phyloP scores from a whole-genome alignment of 1,140 invertebrate species.

The Drosophila elegans region DNA sequence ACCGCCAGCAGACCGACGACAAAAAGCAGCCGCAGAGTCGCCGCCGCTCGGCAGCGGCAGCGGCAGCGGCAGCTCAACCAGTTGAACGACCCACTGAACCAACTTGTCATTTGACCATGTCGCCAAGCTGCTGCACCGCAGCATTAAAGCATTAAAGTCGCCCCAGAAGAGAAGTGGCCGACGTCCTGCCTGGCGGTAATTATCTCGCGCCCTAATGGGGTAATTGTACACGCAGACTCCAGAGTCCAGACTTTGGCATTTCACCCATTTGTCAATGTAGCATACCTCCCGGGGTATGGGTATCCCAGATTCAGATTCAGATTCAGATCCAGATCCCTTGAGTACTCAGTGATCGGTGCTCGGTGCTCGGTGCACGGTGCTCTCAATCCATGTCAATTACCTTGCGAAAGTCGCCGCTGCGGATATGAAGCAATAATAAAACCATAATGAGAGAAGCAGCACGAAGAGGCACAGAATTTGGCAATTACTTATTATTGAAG shows the following conservation, averaged over 20 bases:
- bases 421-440: slow-evolving; percentile 49
- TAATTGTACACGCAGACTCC: slow-evolving; percentile 32
- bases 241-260: slow-evolving; percentile 25
- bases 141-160: no score
- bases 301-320: no score
- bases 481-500: slow-evolving; percentile 52
- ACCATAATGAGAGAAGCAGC: slow-evolving; percentile 57
- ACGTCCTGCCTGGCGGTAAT: slow-evolving; percentile 5
- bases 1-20: slow-evolving; percentile 43
- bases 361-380: background rate
- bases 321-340: no score
- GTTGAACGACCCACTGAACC: slow-evolving; percentile 75
- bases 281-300: slow-evolving; percentile 24
- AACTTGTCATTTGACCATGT: slow-evolving; percentile 76
- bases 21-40: slow-evolving; percentile 28
- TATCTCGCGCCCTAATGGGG: slow-evolving; percentile 10
- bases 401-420: slow-evolving; percentile 60
- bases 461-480: slow-evolving; percentile 57
- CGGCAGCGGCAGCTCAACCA: slow-evolving; percentile 46
- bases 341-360: background rate
- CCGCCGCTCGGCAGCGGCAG: slow-evolving; percentile 18
- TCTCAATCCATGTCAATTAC: slow-evolving; percentile 71
- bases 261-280: slow-evolving; percentile 56
- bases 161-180: no score
- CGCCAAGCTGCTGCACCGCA: slow-evolving; percentile 40